Evolutionary conservation across 2,888 invertebrate genomes (phyloP), one percentile per base, ranked within the genome.

Genomic region (Drosophila acutilabella): DNA sequence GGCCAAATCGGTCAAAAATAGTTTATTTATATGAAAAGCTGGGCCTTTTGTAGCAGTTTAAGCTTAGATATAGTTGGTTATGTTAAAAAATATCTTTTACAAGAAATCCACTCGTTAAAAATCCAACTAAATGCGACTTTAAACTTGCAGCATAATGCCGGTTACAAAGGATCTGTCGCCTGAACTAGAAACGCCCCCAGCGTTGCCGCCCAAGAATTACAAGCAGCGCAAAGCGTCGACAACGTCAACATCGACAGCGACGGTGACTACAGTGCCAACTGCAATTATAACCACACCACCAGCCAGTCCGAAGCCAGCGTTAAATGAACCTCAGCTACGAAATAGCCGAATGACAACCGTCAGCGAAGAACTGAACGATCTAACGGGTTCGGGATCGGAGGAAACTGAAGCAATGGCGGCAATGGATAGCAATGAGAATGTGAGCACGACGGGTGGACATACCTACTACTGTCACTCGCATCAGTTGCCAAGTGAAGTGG

Each of bases 121-220:
- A 20, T 20, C 1, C 20, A 23, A 23, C 6, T 23, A 23, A 23
- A 1, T 23, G 7, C 23, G 0, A 23, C 13, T 36, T 36, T 13
- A 11, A 11, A 13, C 36, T 45, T 54, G 1, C 18, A 91, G 91
- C 64, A 88, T 89, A 61, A 89, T 90, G 79, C 81, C 90, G 23
- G 79, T 84, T 62, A 81, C 87, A 77, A 91, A 91, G 75, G 89
- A 91, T 48, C 33, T 89, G 64, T 83, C 88, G 16, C 74, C 82
- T 54, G 89, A 89, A 23, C 64, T 57, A 50, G 91, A 93, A 89
- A 92, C 92, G 73, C 94, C 95, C 45, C 94, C 94, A 26, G 94
- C 95, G 53, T 91, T 95, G 86, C 95, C 95, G 64, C 95, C 94
- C 71, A 94, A 94, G 91, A 93, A 89, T 91, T 88, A 88, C 64